Evolutionary conservation across 2,113 vertebrate genomes (phyloP).

Genomic region (Melospiza georgiana): DNA sequence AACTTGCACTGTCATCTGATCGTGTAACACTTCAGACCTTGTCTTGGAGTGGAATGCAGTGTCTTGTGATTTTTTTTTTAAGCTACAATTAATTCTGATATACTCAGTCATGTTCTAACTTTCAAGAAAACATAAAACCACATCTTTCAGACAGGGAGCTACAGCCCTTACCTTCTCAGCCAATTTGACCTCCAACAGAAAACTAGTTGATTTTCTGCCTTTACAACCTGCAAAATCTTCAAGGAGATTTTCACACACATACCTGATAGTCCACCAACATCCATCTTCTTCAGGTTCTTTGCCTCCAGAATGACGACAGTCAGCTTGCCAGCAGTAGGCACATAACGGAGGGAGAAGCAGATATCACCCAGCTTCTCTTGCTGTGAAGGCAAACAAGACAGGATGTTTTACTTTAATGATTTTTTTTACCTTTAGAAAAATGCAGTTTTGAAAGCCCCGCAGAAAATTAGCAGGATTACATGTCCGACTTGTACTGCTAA

Average conservation of each 20-base stretch:
- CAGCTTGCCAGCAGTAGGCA: constrained; percentile 96
- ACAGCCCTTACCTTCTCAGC: not conserved
- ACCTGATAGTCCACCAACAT: constrained; percentile 97
- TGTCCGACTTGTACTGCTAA: not conserved
- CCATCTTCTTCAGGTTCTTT: constrained; percentile 99
- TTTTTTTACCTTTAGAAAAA: not conserved
- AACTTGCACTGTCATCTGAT: not conserved
- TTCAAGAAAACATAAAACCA: constrained; percentile 6
- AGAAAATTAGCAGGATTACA: not conserved
- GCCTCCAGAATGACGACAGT: constrained; percentile 97
- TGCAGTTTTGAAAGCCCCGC: not conserved
- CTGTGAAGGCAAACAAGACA: constrained; percentile 75
- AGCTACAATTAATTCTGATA: not conserved
- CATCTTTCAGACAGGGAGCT: constrained; percentile 4
- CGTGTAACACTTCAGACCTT: constrained; percentile 18
- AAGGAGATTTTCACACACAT: constrained; percentile 40
- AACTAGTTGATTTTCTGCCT: not conserved
- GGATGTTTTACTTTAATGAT: not conserved
- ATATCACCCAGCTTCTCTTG: constrained; percentile 99
- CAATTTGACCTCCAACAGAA: not conserved
- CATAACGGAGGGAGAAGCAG: constrained; percentile 97
- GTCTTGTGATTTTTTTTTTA: not conserved
- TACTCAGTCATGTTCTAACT: not conserved
- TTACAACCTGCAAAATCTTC: not conserved
- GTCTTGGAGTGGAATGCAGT: not conserved